Evolutionary conservation across 2,113 vertebrate genomes (phyloP).

Genomic region (Plecturocebus donacophilus): DNA sequence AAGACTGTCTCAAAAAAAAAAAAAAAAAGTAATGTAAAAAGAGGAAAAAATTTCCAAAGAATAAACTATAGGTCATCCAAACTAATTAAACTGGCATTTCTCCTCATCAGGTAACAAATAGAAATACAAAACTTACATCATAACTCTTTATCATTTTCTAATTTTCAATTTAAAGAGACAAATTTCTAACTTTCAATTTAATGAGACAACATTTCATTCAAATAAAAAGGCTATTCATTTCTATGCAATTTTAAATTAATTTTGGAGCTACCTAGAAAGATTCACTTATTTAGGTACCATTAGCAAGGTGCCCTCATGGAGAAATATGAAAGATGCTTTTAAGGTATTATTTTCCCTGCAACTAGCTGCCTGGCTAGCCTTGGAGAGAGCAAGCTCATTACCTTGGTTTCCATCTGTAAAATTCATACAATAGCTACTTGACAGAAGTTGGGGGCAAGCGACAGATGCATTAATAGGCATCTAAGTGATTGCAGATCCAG

Average conservation of each 20-base stretch:
- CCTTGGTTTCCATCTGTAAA: not conserved
- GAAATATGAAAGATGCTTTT: not conserved
- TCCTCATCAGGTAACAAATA: not conserved
- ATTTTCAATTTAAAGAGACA: not conserved
- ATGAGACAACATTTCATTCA: too few species aligned
- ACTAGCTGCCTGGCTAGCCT: not conserved
- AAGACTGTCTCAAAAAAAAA: not conserved
- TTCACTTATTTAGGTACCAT: not conserved
- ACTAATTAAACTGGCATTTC: not conserved
- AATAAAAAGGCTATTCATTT: not conserved
- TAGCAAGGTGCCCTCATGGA: not conserved
- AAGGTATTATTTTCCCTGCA: not conserved
- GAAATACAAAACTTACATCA: not conserved
- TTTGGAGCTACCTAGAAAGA: constrained; percentile 15
- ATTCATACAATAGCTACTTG: not conserved
- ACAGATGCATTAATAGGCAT: not conserved
- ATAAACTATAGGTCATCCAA: not conserved
- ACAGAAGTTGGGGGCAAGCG: not conserved
- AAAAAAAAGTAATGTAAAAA: not conserved
- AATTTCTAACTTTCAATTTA: not conserved
- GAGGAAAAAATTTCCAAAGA: not conserved
- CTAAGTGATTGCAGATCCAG: not conserved
- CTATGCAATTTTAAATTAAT: constrained; percentile 23
- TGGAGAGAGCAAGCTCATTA: not conserved
- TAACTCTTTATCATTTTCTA: not conserved